Base-by-base conservation (phyloP, 1,140 invertebrate genomes). In the Anthonomus grandis region DNA sequence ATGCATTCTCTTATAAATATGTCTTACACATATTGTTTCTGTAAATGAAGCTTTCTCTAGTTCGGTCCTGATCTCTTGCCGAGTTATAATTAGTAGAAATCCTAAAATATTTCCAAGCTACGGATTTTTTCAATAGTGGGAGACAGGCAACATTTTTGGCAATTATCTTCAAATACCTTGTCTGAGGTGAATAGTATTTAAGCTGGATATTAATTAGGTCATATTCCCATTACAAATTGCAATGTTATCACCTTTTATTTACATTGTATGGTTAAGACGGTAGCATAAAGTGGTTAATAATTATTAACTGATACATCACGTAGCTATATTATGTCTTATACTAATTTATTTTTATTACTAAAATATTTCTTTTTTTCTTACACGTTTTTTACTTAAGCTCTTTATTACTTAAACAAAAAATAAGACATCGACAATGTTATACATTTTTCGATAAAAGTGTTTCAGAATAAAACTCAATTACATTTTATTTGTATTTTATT, bases 141-240 rank as follows among this genome's bases (percentile, higher is more conserved):
- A 31, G 36, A 49, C 24, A 37, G 31, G 5, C 45, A 18, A 50
- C 55, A 57, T 57, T 57, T 57, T 57, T 57, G 55, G 55, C 47
- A 57, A 57, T 57, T 27, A 57, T 57, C 45, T 49, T 12, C 24
- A 56, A n/a, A 21, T 46, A 23, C 42, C 21, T 46, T 42, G 38
- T 44, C 52, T 37, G 37, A 36, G 41, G 41, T 46, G 49, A 34
- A 23, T 15, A 12, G 34, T 50, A 13, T 31, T 17, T 50, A 24
- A 48, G 12, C 19, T 3, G 38, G 17, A 13, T 12, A 2, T 12
- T 12, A 34, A 34, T 34, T 10, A 13, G 23, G 45, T 31, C 25
- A 34, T 47, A 13, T 22, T 27, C n/a, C 25, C 34, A 9, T 25
- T 34, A 15, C 10, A 8, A 3, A 22, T 23, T 45, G 18, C 4